phyloP scores from a whole-genome alignment of 2,113 vertebrate genomes.

The Nerophis ophidion region DNA sequence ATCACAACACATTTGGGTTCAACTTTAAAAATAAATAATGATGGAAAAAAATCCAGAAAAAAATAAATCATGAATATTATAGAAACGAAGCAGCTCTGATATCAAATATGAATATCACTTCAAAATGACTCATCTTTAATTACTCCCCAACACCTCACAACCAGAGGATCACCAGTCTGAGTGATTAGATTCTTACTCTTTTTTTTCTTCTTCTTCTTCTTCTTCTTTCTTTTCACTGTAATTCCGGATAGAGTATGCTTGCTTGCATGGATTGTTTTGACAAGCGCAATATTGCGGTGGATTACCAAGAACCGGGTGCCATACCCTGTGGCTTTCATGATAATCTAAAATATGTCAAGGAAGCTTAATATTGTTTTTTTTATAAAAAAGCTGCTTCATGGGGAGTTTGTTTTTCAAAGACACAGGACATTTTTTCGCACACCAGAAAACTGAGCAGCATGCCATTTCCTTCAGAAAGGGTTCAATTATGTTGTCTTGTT shows the following conservation, averaged over 20 bases:
- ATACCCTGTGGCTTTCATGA: constrained; percentile 19
- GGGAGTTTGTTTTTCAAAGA: constrained; percentile 9
- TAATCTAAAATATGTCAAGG: constrained; percentile 38
- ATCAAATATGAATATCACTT: too few relatives aligned
- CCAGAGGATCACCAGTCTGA: neutral
- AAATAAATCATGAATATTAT: too few relatives aligned
- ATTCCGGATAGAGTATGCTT: constrained; percentile 16
- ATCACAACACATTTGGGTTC: too few relatives aligned
- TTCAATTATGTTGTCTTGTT: neutral
- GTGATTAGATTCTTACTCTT: constrained; percentile 6
- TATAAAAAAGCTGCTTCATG: constrained; percentile 17
- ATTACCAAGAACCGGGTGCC: constrained; percentile 47
- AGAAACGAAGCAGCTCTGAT: too few relatives aligned
- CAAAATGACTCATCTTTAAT: neutral
- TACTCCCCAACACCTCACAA: constrained; percentile 8
- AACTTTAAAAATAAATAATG: too few relatives aligned
- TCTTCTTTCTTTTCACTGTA: constrained; percentile 4
- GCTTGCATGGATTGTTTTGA: constrained; percentile 28
- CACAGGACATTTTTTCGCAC: neutral
- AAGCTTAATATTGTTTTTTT: constrained; percentile 43
- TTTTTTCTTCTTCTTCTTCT: neutral
- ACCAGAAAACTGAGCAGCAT: constrained; percentile 1
- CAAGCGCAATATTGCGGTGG: constrained; percentile 33
- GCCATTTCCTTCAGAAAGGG: neutral
- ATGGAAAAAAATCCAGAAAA: too few relatives aligned